Conservation (phyloP, 2,797 vertebrate genomes). For the Sebastes hubbsi region DNA sequence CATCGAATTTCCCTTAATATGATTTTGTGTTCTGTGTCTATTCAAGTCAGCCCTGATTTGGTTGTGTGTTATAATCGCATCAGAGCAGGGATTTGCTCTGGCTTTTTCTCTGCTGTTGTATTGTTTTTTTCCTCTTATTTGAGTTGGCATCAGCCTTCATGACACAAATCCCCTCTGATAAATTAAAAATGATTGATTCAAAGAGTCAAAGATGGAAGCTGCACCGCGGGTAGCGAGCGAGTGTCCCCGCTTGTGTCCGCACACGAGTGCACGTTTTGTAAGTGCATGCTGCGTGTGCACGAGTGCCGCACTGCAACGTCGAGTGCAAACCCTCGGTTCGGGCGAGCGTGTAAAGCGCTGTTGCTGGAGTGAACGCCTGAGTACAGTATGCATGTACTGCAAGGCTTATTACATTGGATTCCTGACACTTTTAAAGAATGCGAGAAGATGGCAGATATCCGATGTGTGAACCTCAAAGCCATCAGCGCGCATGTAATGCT, state of each 20-base stretch:
- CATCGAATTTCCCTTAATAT: constrained; percentile 87
- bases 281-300: constrained; percentile 40
- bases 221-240: constrained; percentile 59
- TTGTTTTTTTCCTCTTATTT: constrained; percentile 75
- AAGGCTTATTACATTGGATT: constrained; percentile 63
- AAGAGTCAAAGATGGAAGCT: constrained; percentile 83
- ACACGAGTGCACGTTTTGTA: constrained; percentile 30
- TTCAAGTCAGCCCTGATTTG: constrained; percentile 87
- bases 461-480: constrained; percentile 75
- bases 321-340: constrained; percentile 32
- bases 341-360: constrained; percentile 22
- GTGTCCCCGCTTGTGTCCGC: constrained; percentile 49
- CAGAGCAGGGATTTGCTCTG: constrained; percentile 84
- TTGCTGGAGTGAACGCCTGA: constrained; percentile 25
- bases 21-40: constrained; percentile 90
- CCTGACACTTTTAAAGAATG: constrained; percentile 75
- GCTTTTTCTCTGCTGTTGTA: constrained; percentile 79
- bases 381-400: constrained; percentile 41
- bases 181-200: constrained; percentile 89
- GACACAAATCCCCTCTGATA: constrained; percentile 87
- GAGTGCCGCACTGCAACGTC: neutral
- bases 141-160: constrained; percentile 83
- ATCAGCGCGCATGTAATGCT: constrained; percentile 70
- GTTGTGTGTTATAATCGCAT: constrained; percentile 88
- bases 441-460: constrained; percentile 76